phyloP scores from a whole-genome alignment of 2,888 invertebrate species.

The Molanna angustata region DNA sequence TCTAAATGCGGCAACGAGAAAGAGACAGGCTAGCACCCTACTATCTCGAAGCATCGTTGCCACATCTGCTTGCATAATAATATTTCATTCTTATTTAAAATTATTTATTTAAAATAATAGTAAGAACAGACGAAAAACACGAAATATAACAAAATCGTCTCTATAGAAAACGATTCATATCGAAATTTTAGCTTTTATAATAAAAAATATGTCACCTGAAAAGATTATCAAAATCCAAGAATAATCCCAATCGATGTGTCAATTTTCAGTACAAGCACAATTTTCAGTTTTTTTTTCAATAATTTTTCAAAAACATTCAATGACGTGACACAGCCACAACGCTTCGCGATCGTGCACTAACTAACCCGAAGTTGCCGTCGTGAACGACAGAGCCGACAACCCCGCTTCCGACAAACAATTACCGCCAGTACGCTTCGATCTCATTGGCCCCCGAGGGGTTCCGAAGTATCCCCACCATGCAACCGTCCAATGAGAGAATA shows the following conservation, averaged over 20 bases:
- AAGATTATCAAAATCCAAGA: too few relatives aligned
- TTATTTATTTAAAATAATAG: too few relatives aligned
- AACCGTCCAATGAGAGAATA: slow-evolving; percentile 42
- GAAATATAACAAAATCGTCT: too few relatives aligned
- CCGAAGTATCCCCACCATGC: slow-evolving; percentile 44
- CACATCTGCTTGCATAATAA: slow-evolving; percentile 16
- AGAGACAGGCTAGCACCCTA: slow-evolving; percentile 44
- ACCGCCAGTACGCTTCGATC: slow-evolving; percentile 17
- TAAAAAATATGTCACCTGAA: too few relatives aligned
- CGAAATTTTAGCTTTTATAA: too few relatives aligned
- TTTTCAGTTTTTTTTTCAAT: slow-evolving; percentile 17
- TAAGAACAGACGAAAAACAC: too few relatives aligned
- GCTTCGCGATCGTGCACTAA: slow-evolving; percentile 23
- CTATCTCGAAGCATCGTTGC: slow-evolving; percentile 24
- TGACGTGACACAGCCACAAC: slow-evolving; percentile 17
- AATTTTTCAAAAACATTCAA: not conserved
- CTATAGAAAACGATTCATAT: too few relatives aligned
- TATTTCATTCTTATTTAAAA: slow-evolving; percentile 10
- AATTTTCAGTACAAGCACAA: too few relatives aligned
- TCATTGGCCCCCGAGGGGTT: slow-evolving; percentile 42
- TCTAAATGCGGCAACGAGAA: slow-evolving; percentile 41
- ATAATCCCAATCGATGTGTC: too few relatives aligned
- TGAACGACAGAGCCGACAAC: slow-evolving; percentile 26
- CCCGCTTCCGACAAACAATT: slow-evolving; percentile 21
- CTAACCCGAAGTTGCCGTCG: slow-evolving; percentile 40